Conservation (phyloP, 2,888 invertebrate species). For the Eupithecia subfuscata region DNA sequence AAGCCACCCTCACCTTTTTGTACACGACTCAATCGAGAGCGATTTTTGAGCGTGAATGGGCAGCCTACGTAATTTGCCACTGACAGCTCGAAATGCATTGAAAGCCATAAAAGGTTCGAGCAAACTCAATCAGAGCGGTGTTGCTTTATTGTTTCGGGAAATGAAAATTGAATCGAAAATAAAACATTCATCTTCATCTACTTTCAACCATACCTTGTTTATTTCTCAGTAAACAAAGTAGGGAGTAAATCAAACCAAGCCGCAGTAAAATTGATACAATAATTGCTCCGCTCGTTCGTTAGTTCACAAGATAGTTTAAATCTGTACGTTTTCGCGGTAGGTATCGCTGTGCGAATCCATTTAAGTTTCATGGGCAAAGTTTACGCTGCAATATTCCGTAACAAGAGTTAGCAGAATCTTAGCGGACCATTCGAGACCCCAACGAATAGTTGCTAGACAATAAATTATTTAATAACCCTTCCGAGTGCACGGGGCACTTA, state of each 20-base stretch:
- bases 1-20: conserved; percentile 76
- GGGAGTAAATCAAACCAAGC: conserved; percentile 17
- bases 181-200: conserved; percentile 18
- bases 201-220: conserved; percentile 4
- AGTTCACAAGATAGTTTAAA: conserved; percentile 43
- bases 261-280: conserved; percentile 18
- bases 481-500: conserved; percentile 72
- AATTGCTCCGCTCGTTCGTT: conserved; percentile 25
- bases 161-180: conserved; percentile 41
- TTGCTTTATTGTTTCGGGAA: conserved; percentile 56
- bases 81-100: conserved; percentile 80
- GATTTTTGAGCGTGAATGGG: conserved; percentile 83
- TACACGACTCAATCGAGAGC: conserved; percentile 81
- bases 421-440: conserved; percentile 68
- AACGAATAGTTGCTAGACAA: conserved; percentile 77
- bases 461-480: conserved; percentile 82
- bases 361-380: conserved; percentile 69
- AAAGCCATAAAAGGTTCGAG: conserved; percentile 78
- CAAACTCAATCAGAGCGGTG: conserved; percentile 74
- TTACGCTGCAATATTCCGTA: conserved; percentile 69
- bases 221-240: neutral
- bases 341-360: conserved; percentile 64
- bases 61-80: conserved; percentile 79
- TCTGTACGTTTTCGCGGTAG: conserved; percentile 52
- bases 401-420: conserved; percentile 74